Evolutionary conservation across 2,888 invertebrate species (phyloP).

Genomic region (Cyclophora albipunctata): DNA sequence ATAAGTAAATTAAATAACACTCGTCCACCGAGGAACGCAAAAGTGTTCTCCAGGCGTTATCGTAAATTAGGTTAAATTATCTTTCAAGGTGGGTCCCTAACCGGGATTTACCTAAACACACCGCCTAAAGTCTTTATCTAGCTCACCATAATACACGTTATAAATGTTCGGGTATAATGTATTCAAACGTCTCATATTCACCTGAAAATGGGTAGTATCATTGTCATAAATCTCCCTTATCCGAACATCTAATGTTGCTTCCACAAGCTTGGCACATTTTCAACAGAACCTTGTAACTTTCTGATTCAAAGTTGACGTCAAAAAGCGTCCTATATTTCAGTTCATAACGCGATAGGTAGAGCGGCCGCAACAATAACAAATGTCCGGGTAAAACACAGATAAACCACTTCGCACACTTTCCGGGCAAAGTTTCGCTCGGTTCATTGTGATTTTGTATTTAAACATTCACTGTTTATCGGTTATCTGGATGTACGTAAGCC

Average conservation of each 20-base stretch:
- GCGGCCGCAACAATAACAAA: slow-evolving; percentile 27
- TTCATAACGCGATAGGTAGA: slow-evolving; percentile 5
- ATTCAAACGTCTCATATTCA: background rate
- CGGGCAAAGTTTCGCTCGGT: slow-evolving; percentile 23
- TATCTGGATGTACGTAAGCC: slow-evolving; percentile 3
- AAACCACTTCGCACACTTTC: slow-evolving; percentile 15
- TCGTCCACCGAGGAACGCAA: no score
- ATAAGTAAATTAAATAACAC: no score
- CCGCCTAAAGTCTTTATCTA: no score
- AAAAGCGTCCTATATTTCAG: slow-evolving; percentile 4
- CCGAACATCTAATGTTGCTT: slow-evolving; percentile 6
- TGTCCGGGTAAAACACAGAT: slow-evolving; percentile 26
- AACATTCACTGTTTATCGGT: slow-evolving; percentile 4
- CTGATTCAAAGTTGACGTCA: slow-evolving; percentile 7
- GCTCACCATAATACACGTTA: no score
- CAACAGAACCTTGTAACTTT: slow-evolving; percentile 9
- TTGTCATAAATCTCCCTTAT: slow-evolving; percentile 16
- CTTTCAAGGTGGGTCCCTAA: no score
- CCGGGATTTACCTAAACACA: no score
- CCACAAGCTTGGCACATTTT: slow-evolving; percentile 16
- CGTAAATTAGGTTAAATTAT: no score
- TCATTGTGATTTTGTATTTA: slow-evolving; percentile 22
- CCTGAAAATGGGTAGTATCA: slow-evolving; percentile 8
- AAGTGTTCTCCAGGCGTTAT: no score
- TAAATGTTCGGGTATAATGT: background rate